phyloP scores from a whole-genome alignment of 2,888 invertebrate species.

The Mylabris sibirica region DNA sequence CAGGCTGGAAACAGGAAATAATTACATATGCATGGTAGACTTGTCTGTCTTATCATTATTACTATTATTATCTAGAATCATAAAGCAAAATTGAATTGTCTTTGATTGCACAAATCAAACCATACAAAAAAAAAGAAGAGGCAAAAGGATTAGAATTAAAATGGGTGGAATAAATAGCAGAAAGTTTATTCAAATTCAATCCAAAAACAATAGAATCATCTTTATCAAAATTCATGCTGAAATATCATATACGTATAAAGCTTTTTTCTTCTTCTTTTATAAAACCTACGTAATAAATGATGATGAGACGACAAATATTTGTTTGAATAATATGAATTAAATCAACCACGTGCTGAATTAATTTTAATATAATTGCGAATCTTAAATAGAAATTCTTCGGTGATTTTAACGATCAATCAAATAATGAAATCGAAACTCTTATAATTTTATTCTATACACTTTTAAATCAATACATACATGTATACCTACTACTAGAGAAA shows the following conservation, averaged over 20 bases:
- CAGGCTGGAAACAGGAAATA: conserved; percentile 41
- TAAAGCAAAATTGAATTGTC: conserved; percentile 19
- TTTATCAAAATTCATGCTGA: background rate
- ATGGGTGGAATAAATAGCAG: conserved; percentile 1
- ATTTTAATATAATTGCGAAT: conserved; percentile 34
- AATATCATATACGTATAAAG: no score
- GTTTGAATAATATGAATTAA: conserved; percentile 40
- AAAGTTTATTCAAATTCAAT: background rate
- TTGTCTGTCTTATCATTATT: conserved; percentile 17
- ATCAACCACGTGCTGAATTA: conserved; percentile 39
- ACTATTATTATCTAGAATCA: conserved; percentile 25
- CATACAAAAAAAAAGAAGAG: background rate
- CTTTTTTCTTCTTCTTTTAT: background rate
- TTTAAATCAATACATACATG: background rate
- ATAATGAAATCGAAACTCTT: background rate
- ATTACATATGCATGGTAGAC: conserved; percentile 33
- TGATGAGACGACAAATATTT: conserved; percentile 37
- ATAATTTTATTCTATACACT: background rate
- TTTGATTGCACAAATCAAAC: background rate
- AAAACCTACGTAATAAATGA: conserved; percentile 29
- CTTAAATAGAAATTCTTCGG: background rate
- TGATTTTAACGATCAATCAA: background rate
- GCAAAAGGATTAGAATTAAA: background rate
- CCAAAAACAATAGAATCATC: conserved; percentile 6
- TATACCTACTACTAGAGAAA: background rate